These are phyloP conservation scores for Acanthochromis polyacanthus DNA, from an alignment of 2,113 vertebrate species.

Conservation along the genomic window DNA sequence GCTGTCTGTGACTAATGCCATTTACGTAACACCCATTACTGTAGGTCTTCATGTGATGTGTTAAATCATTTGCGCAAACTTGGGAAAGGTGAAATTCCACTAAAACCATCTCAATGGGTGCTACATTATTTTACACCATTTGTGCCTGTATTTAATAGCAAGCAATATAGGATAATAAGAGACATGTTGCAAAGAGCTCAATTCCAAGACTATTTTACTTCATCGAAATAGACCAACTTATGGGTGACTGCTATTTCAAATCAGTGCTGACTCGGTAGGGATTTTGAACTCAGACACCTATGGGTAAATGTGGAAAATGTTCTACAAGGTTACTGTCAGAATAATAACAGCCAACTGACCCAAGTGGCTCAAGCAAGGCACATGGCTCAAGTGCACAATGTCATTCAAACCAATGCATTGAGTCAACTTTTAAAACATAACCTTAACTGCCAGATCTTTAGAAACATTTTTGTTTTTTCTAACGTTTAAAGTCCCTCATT, in stretches of 20 bases:
- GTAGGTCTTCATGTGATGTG: neutral
- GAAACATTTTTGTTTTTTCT: too few species aligned
- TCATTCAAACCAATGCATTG: neutral
- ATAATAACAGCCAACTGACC: neutral
- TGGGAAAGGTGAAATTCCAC: too few species aligned
- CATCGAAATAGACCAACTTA: too few species aligned
- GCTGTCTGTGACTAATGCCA: neutral
- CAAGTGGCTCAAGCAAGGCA: neutral
- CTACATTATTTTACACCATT: neutral
- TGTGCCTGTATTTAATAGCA: neutral
- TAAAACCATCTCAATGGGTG: too few species aligned
- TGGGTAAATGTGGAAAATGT: neutral
- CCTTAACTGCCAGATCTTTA: neutral
- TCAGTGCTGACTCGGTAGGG: neutral
- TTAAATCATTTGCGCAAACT: neutral
- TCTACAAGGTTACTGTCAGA: neutral
- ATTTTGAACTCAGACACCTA: neutral
- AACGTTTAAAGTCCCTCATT: too few species aligned
- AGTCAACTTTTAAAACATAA: neutral
- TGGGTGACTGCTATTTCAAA: neutral
- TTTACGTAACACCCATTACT: neutral
- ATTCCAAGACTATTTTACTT: neutral
- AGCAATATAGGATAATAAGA: neutral
- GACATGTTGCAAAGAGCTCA: neutral
- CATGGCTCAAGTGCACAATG: neutral